Base-by-base conservation (phyloP, 2,797 vertebrate genomes). In the Pogonophryne albipinna region DNA sequence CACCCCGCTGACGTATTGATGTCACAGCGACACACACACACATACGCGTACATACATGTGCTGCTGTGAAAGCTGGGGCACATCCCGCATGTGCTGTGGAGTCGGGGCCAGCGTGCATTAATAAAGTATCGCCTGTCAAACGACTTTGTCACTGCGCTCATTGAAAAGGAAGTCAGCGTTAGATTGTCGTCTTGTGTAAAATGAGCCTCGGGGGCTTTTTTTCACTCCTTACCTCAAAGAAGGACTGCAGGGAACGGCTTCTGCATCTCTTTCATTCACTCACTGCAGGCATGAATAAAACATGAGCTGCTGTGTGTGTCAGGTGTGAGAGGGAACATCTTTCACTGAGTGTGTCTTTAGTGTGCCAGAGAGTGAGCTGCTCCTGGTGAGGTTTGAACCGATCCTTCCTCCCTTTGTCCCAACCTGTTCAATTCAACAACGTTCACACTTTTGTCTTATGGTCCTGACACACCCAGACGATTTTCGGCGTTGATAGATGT, bases 301-400 rank as follows among this genome's bases (percentile, higher is more conserved):
- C 80, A 89, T 82, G 65, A 84, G 77, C 66, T 51, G 52, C 79
- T 78, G 79, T 74, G 77, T 72, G 73, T 79, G 86, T 88, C 85
- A 90, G 90, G 90, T 91, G 90, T 85, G 85, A 91, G 71, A 82
- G 75, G 66, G 76, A 89, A 80, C 66, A 80, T 83, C 52, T 87
- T 85, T 87, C 65, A 71, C 59, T 79, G 65, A 27, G 63, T 79
- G 47, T 73, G 50, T 73, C 74, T 86, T 63, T 83, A 64, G 85
- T 69, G 69, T 82, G 67, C 45, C 49, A 64, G 19, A 72, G 46
- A 65, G 20, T 49, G 53, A 70, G 17, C 74, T 77, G 47, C 49
- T 78, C 45, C 69, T 13, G 2, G 38, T 70, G 63, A 70, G 61
- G 56, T 41, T 82, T 79, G 64, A 66, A 70, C 66, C 23, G 5